These are phyloP conservation scores for Tribolium freemani DNA, from an alignment of 2,888 invertebrate species.

Conservation along the genomic window DNA sequence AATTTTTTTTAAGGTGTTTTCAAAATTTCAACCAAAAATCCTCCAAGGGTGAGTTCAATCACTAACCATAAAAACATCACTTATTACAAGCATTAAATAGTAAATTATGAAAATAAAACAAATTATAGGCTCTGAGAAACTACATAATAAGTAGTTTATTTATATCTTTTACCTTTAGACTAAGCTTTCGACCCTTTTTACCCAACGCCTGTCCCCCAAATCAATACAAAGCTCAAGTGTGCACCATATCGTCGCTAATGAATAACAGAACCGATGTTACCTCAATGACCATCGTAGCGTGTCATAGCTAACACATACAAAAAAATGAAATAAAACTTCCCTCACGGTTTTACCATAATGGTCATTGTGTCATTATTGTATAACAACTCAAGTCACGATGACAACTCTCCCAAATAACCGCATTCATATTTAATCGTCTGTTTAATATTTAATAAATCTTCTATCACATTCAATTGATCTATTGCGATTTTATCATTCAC, in stretches of 20 bases:
- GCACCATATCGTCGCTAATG: slow-evolving; percentile 24
- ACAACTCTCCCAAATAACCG: slow-evolving; percentile 43
- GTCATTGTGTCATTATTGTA: slow-evolving; percentile 49
- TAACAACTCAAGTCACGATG: slow-evolving; percentile 42
- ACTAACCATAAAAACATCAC: too few species aligned
- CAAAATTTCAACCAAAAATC: too few species aligned
- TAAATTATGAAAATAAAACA: too few species aligned
- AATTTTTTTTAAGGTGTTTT: too few species aligned
- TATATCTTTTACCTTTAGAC: background rate
- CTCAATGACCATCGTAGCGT: slow-evolving; percentile 42
- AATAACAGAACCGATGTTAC: slow-evolving; percentile 37
- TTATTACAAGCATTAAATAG: too few species aligned
- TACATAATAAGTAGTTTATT: too few species aligned
- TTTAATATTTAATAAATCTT: slow-evolving; percentile 46
- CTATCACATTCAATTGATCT: slow-evolving; percentile 47
- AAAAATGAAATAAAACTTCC: slow-evolving; percentile 29
- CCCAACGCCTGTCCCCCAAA: slow-evolving; percentile 1
- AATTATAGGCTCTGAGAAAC: too few species aligned
- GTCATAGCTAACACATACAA: slow-evolving; percentile 34
- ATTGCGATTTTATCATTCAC: slow-evolving; percentile 37
- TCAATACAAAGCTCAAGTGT: slow-evolving; percentile 28
- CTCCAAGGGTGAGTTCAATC: too few species aligned
- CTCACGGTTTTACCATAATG: slow-evolving; percentile 38
- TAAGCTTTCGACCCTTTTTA: background rate
- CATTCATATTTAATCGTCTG: slow-evolving; percentile 46